Conservation (phyloP, 2,797 vertebrate species). For the Echeneis naucrates region DNA sequence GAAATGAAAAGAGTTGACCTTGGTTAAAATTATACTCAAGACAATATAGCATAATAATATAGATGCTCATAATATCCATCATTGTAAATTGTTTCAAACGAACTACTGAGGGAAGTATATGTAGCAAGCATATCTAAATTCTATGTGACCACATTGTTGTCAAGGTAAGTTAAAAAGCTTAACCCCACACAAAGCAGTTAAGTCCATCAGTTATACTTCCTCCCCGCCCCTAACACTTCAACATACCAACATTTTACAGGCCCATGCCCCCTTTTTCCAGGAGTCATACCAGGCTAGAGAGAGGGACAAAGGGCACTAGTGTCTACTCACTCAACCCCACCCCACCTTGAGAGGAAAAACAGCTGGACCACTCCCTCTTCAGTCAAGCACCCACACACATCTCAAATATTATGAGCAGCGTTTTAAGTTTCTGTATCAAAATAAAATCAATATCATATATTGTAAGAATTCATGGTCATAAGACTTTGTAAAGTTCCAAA, state of each 20-base stretch:
- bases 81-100: not conserved
- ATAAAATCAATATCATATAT: not conserved
- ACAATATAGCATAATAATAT: not conserved
- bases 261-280: constrained; percentile 49
- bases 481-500: not conserved
- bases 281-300: constrained; percentile 68
- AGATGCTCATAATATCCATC: not conserved
- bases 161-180: constrained; percentile 27
- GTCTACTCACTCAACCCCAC: constrained; percentile 72
- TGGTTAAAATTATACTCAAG: not conserved
- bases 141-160: constrained; percentile 9
- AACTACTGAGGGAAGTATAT: not conserved
- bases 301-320: constrained; percentile 81
- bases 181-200: constrained; percentile 33
- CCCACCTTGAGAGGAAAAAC: constrained; percentile 70
- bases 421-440: not conserved
- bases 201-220: constrained; percentile 33
- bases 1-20: not conserved
- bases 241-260: constrained; percentile 68
- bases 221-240: constrained; percentile 43
- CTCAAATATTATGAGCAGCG: constrained; percentile 32
- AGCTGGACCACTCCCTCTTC: constrained; percentile 61
- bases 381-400: constrained; percentile 40
- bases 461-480: not conserved
- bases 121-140: constrained; percentile 6